Evolutionary conservation across 2,888 invertebrate genomes (phyloP).

Genomic region (Stenolophus ochropezus): DNA sequence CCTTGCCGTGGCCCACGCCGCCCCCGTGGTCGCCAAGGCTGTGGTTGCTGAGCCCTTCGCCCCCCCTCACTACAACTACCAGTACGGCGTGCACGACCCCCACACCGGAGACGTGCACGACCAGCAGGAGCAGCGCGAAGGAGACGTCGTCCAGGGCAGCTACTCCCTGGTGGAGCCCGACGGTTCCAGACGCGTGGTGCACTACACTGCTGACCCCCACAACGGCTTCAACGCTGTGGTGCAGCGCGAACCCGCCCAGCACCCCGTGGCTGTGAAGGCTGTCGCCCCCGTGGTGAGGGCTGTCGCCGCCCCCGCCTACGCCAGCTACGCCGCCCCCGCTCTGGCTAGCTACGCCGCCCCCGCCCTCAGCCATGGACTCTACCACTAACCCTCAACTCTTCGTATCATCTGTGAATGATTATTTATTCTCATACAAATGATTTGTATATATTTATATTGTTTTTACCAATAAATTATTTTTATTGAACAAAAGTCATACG

Average conservation of each 20-base stretch:
- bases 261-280: conserved; percentile 67
- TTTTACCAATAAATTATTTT: neutral
- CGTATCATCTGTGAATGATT: no score
- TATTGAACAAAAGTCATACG: neutral
- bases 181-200: conserved; percentile 74
- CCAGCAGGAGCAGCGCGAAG: conserved; percentile 71
- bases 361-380: conserved; percentile 63
- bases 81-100: conserved; percentile 71
- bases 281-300: conserved; percentile 66
- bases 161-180: conserved; percentile 75
- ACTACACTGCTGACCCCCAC: conserved; percentile 74
- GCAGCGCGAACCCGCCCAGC: conserved; percentile 58
- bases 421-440: no score
- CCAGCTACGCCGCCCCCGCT: conserved; percentile 26
- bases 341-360: conserved; percentile 57
- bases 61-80: conserved; percentile 71
- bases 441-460: conserved; percentile 5
- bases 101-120: conserved; percentile 72
- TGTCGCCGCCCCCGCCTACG: conserved; percentile 35
- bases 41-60: conserved; percentile 69
- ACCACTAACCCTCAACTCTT: neutral
- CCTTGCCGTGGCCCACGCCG: conserved; percentile 60
- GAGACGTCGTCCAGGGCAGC: conserved; percentile 73
- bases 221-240: conserved; percentile 73
- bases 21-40: conserved; percentile 67